A percentile compares a stretch with the other conserved stretches of the same genome.
These are phyloP conservation scores for Agriopis aurantiaria DNA, from an alignment of 2,888 invertebrate species.

Conservation along the genomic window DNA sequence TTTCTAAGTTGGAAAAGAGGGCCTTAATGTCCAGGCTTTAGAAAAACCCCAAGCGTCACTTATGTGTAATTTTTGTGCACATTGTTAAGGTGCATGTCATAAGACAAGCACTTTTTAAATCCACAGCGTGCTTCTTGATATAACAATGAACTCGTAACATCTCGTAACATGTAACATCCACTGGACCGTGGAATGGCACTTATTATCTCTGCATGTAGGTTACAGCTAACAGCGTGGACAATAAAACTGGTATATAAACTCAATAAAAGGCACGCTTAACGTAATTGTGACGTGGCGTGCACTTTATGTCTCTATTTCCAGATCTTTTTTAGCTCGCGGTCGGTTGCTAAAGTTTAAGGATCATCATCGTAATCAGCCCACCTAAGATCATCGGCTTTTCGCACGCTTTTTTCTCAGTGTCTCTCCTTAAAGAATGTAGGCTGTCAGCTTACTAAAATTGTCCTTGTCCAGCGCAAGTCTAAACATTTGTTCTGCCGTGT, in stretches of 20 bases:
- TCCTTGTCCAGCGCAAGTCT: too few relatives aligned
- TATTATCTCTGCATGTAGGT: constrained; percentile 66
- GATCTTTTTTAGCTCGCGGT: constrained; percentile 32
- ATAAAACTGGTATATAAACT: constrained; percentile 58
- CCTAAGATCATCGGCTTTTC: too few relatives aligned
- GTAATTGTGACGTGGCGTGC: constrained; percentile 37
- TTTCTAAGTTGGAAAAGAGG: too few relatives aligned
- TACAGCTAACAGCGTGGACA: constrained; percentile 59
- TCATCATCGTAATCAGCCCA: not conserved
- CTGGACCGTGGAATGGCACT: constrained; percentile 56
- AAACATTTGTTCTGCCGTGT: too few relatives aligned
- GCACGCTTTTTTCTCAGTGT: too few relatives aligned
- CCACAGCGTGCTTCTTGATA: constrained; percentile 10
- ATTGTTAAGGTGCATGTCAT: too few relatives aligned
- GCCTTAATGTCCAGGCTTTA: too few relatives aligned
- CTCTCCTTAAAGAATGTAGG: too few relatives aligned
- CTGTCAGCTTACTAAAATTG: too few relatives aligned
- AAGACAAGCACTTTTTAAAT: too few relatives aligned
- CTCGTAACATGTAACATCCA: constrained; percentile 73
- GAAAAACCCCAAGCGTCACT: too few relatives aligned
- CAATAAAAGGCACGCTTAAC: constrained; percentile 40
- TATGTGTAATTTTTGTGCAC: too few relatives aligned
- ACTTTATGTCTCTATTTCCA: constrained; percentile 42
- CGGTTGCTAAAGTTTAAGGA: constrained; percentile 26
- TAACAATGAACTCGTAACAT: constrained; percentile 49